Evolutionary conservation across 2,113 vertebrate genomes (phyloP).

Genomic region (Sapajus apella): DNA sequence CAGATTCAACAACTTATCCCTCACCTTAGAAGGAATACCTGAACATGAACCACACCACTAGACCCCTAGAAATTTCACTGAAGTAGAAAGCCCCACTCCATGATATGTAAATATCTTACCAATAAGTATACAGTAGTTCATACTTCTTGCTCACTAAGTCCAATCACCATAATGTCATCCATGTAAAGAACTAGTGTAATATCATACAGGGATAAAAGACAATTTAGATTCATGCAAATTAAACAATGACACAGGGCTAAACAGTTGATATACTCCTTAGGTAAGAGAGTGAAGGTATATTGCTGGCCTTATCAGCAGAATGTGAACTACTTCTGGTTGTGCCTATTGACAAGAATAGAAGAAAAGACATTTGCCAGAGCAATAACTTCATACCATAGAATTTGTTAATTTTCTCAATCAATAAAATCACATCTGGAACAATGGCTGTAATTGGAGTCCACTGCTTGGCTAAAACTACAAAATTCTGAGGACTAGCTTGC

Average conservation of each 20-base stretch:
- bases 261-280: background rate
- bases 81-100: background rate
- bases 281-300: background rate
- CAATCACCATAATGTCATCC: background rate
- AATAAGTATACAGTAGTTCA: background rate
- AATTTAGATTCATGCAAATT: background rate
- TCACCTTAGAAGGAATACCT: background rate
- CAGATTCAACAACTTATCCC: background rate
- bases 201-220: background rate
- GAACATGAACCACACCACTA: fast-evolving
- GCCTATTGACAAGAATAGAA: background rate
- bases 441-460: background rate
- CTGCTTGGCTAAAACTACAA: background rate
- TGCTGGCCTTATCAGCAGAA: background rate
- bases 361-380: background rate
- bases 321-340: background rate
- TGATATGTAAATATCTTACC: background rate
- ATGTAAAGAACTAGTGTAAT: background rate
- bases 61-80: background rate
- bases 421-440: background rate
- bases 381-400: background rate
- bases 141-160: background rate
- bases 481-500: background rate
- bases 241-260: background rate
- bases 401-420: background rate